Percentiles rank a stretch among this genome's conserved stretches.
These are phyloP conservation scores for Anthonomus grandis DNA, from an alignment of 1,140 invertebrate genomes.

Conservation along the genomic window DNA sequence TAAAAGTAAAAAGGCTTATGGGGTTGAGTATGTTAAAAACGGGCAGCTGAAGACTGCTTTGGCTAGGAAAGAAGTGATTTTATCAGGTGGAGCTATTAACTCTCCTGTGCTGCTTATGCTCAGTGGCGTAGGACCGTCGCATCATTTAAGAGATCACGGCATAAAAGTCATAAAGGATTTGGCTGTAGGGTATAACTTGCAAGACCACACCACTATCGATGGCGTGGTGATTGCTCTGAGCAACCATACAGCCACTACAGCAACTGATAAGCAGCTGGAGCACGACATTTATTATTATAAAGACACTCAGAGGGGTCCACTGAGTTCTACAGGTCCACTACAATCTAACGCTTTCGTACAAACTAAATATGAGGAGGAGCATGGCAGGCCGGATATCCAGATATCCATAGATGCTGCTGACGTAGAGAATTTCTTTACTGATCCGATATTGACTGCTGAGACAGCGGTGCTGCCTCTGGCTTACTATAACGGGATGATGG, in stretches of 20 bases:
- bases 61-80: constrained; percentile 68
- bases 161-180: constrained; percentile 62
- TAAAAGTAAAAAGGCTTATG: constrained; percentile 62
- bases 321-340: constrained; percentile 52
- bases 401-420: constrained; percentile 58
- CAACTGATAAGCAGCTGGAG: constrained; percentile 51
- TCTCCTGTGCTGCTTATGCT: constrained; percentile 71
- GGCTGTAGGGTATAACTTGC: constrained; percentile 71
- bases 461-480: constrained; percentile 51
- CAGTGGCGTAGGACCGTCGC: constrained; percentile 68
- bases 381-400: constrained; percentile 61
- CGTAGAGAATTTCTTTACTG: constrained; percentile 47
- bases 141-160: constrained; percentile 55
- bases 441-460: constrained; percentile 52
- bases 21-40: constrained; percentile 61
- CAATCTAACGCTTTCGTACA: constrained; percentile 55
- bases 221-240: constrained; percentile 55
- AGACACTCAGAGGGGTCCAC: constrained; percentile 49
- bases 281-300: constrained; percentile 55
- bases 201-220: constrained; percentile 68
- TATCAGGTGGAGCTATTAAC: constrained; percentile 68
- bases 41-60: constrained; percentile 50
- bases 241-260: constrained; percentile 55
- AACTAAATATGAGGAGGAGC: constrained; percentile 45
- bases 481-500: constrained; percentile 51